Base-by-base conservation (phyloP, 2,113 vertebrate species). In the Anser brachyrhynchus region DNA sequence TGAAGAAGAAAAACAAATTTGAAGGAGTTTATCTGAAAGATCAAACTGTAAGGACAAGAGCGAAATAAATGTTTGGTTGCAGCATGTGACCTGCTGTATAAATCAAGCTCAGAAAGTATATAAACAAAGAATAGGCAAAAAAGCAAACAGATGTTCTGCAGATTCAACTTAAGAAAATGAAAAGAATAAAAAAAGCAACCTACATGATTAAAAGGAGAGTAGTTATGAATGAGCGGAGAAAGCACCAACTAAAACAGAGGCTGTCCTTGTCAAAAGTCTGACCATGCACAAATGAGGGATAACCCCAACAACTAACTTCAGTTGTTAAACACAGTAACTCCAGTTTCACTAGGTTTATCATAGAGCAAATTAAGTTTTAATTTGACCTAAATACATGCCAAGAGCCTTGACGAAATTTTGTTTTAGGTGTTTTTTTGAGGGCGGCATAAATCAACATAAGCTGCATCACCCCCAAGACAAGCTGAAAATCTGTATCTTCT, bases 51-150 rank as follows among this genome's bases (percentile, higher is more conserved):
- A 82, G 31, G 57, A 91, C 43, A 65, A 58, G 71, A 76, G 1
- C 66, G 82, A 95, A 95, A 95, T 73, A 83, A 91, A 92, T 76
- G 58, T 79, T 73, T 72, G n/a, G 77, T 74, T 65, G 67, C 64
- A 91, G 44, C 29, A 77, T 76, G 35, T 5, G n/a, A 90, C 81
- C 84, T 79, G 87, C 74, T 71, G 4, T 4, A 72, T 83, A 66
- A 61, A 83, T 79, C 87, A 91, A 83, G 9, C 25, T 73, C 58
- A 37, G 54, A 41, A 52, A 52, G 11, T 5, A 19, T 7, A 70
- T 19, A 70, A 84, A 44, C 26, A 82, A 67, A 46, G 37, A 35
- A 7, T 11, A 29, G 1, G 4, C 7, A 43, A 25, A 65, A 59
- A 2, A 8, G 3, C 25, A 75, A 71, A 65, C 11, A 39, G 4